These are phyloP conservation scores for Pristis pectinata DNA, from an alignment of 2,797 vertebrate genomes.

Conservation along the genomic window DNA sequence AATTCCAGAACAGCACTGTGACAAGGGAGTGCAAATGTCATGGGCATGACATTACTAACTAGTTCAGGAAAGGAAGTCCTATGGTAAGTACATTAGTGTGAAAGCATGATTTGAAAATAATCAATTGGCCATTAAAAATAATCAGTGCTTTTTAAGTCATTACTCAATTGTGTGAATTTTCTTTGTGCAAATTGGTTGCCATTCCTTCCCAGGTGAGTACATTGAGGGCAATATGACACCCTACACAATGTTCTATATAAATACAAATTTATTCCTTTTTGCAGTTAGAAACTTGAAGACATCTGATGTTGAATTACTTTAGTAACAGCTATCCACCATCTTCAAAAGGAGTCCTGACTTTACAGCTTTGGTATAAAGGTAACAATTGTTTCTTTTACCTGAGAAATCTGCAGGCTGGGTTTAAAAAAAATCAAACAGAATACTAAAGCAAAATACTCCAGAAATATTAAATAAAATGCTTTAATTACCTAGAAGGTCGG, in stretches of 20 bases:
- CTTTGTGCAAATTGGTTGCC: not conserved
- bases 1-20: not conserved
- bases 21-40: not conserved
- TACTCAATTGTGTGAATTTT: not conserved
- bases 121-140: not conserved
- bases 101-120: not conserved
- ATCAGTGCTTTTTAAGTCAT: not conserved
- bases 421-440: too few species aligned
- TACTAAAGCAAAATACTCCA: too few species aligned
- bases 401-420: not conserved
- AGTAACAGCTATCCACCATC: not conserved
- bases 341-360: not conserved
- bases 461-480: not conserved
- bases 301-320: not conserved
- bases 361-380: not conserved
- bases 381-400: not conserved
- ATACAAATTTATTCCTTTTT: not conserved
- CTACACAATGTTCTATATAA: not conserved
- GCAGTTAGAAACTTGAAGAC: not conserved
- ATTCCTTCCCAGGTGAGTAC: not conserved
- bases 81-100: too few species aligned
- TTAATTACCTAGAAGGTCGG: not conserved
- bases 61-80: not conserved
- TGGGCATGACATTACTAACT: not conserved
- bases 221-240: not conserved